Conservation (phyloP, 2,113 vertebrate species). For the Triplophysa dalaica region DNA sequence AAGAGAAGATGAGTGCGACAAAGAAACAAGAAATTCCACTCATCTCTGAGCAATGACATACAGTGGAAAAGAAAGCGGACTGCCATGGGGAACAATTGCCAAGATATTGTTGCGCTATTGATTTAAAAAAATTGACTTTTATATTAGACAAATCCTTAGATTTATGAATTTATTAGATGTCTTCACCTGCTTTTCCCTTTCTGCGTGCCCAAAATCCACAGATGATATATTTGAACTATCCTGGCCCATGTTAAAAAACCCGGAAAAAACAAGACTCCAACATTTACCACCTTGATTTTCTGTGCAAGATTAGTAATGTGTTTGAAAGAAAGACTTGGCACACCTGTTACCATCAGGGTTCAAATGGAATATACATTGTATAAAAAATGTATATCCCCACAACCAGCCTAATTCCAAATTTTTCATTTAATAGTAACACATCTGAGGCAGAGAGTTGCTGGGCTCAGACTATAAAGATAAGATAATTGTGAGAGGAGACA, state of each 20-base stretch:
- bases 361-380: background rate
- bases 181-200: constrained; percentile 2
- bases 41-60: constrained; percentile 68
- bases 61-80: constrained; percentile 30
- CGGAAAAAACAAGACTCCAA: background rate
- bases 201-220: constrained; percentile 7
- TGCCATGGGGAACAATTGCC: constrained; percentile 5
- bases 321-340: background rate
- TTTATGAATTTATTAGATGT: constrained; percentile 16
- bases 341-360: background rate
- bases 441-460: constrained; percentile 16
- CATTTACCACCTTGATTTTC: background rate
- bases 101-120: constrained; percentile 3
- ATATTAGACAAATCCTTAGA: constrained; percentile 1
- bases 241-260: background rate
- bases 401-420: background rate
- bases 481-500: background rate
- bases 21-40: constrained; percentile 75
- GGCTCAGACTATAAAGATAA: constrained; percentile 13
- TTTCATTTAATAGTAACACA: background rate
- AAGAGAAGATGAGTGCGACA: constrained; percentile 57
- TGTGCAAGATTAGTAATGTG: background rate
- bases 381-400: background rate
- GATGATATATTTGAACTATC: background rate
- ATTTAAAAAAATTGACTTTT: background rate